Percentiles rank a stretch among this genome's conserved stretches.
These are phyloP conservation scores for Formica selysi DNA, from an alignment of 1,140 invertebrate genomes.

Conservation along the genomic window DNA sequence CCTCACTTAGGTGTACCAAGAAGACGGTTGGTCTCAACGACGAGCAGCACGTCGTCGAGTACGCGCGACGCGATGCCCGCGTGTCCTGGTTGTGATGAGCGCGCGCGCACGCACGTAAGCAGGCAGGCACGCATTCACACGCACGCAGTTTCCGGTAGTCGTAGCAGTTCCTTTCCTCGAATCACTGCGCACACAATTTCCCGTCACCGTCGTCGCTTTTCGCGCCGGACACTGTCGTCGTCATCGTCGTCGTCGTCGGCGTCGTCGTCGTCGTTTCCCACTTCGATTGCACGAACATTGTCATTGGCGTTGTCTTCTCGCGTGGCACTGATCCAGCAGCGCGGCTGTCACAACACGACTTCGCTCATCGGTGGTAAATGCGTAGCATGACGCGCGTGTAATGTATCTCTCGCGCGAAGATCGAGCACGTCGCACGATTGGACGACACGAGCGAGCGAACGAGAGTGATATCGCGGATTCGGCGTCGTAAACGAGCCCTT, in stretches of 20 bases:
- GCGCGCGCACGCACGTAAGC: slow-evolving; percentile 25
- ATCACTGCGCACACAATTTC: slow-evolving; percentile 56
- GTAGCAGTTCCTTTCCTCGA: background rate
- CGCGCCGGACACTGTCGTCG: background rate
- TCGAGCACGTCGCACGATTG: background rate
- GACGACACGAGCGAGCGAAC: background rate
- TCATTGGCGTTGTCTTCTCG: background rate
- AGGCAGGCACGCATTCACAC: slow-evolving; percentile 7
- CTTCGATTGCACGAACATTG: slow-evolving; percentile 6
- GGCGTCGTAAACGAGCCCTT: slow-evolving; percentile 19
- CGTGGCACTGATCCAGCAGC: slow-evolving; percentile 8
- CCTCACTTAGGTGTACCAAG: slow-evolving; percentile 77
- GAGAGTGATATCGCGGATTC: slow-evolving; percentile 3
- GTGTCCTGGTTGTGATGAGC: background rate
- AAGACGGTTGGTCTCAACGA: slow-evolving; percentile 38
- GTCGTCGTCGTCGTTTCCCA: background rate
- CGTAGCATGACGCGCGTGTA: slow-evolving; percentile 2
- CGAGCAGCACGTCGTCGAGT: background rate
- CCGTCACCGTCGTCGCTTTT: slow-evolving; percentile 29
- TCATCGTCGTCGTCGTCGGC: background rate
- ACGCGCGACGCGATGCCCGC: background rate
- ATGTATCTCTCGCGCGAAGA: background rate
- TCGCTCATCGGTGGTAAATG: background rate
- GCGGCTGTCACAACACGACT: slow-evolving; percentile 39
- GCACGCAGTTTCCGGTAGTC: slow-evolving; percentile 15